Evolutionary conservation across 2,797 vertebrate genomes (phyloP).

Genomic region (Microchirus variegatus): DNA sequence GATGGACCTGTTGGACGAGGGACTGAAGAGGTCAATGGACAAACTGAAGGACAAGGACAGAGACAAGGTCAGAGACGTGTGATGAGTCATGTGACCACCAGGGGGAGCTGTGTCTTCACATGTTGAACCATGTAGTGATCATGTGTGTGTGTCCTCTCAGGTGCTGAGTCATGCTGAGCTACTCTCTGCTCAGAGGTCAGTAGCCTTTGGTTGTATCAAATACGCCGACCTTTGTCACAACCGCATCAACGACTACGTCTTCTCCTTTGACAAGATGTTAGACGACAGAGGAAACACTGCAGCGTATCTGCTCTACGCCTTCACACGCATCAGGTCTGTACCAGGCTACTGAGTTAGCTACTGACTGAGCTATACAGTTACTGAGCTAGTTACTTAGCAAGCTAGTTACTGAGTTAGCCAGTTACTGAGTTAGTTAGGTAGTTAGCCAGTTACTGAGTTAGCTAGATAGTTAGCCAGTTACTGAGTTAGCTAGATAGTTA

Average conservation of each 20-base stretch:
- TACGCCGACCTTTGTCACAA: conserved; percentile 97
- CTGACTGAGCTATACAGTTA: too few relatives aligned
- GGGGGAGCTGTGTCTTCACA: too few relatives aligned
- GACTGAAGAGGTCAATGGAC: conserved; percentile 96
- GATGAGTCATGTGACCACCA: too few relatives aligned
- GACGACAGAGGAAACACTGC: conserved; percentile 97
- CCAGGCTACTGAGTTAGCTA: too few relatives aligned
- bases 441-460: too few relatives aligned
- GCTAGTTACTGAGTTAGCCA: too few relatives aligned
- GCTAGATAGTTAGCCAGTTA: too few relatives aligned
- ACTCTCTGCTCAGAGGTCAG: conserved; percentile 86
- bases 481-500: too few relatives aligned
- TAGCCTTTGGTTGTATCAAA: conserved; percentile 95
- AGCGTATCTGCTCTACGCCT: conserved; percentile 94
- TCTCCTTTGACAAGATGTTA: conserved; percentile 99
- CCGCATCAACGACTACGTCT: conserved; percentile 95
- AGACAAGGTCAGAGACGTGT: not conserved
- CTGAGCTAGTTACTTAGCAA: too few relatives aligned
- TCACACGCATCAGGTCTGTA: conserved; percentile 97
- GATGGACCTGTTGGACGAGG: conserved; percentile 93
- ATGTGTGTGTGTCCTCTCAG: conserved; percentile 72
- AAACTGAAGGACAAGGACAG: conserved; percentile 95
- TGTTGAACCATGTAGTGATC: too few relatives aligned
- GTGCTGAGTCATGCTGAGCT: conserved; percentile 90
- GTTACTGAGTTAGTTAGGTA: too few relatives aligned